A percentile compares a stretch with the other conserved stretches of the same genome.
phyloP scores from a whole-genome alignment of 1,140 invertebrate genomes.

The Bactericera cockerelli region DNA sequence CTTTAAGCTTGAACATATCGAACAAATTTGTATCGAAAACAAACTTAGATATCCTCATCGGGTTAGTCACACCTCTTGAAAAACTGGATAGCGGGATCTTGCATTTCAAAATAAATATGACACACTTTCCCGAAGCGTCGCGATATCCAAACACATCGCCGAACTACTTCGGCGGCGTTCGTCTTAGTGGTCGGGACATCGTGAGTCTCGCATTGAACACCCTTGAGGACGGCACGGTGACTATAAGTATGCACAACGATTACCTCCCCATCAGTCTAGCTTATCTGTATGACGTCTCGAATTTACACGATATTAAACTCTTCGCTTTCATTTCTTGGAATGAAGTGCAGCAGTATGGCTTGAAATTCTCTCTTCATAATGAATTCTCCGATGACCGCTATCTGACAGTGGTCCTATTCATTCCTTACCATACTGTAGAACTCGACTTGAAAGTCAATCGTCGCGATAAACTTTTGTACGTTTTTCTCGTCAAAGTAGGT shows the following conservation, averaged over 20 bases:
- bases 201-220: background rate
- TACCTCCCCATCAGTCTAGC: background rate
- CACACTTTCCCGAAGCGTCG: no score
- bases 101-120: background rate
- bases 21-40: background rate
- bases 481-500: background rate
- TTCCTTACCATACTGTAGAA: background rate
- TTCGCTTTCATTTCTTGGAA: background rate
- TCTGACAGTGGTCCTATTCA: background rate
- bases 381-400: constrained; percentile 1
- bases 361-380: background rate
- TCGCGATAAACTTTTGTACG: background rate
- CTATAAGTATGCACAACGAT: background rate
- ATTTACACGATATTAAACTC: background rate
- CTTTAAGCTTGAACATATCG: background rate
- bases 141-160: no score
- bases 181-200: background rate
- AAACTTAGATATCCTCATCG: background rate
- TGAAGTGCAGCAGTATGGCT: background rate
- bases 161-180: background rate
- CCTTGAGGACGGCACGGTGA: background rate
- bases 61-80: background rate
- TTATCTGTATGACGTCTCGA: background rate
- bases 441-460: background rate
- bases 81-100: background rate